Evolutionary conservation across 2,888 invertebrate species (phyloP).

Genomic region (Thyatira batis): DNA sequence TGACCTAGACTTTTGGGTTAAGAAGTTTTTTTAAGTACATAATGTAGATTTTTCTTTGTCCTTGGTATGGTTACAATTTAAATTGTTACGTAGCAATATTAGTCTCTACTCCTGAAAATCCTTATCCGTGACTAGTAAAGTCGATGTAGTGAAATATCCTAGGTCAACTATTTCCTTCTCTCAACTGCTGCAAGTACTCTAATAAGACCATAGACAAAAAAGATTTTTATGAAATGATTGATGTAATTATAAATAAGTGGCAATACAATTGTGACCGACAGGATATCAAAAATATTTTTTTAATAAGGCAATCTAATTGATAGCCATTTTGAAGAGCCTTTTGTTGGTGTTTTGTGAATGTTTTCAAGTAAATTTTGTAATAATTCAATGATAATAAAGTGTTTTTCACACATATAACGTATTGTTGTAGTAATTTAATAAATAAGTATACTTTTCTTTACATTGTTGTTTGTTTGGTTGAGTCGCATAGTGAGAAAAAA

Average conservation of each 20-base stretch:
- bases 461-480: constrained; percentile 66
- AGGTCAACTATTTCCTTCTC: too few relatives aligned
- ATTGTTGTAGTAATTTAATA: constrained; percentile 32
- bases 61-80: too few relatives aligned
- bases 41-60: too few relatives aligned
- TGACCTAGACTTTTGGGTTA: too few relatives aligned
- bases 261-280: constrained; percentile 73
- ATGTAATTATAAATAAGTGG: constrained; percentile 64
- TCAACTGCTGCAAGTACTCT: neutral
- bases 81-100: too few relatives aligned
- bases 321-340: constrained; percentile 83
- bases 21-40: too few relatives aligned
- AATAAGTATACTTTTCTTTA: constrained; percentile 37
- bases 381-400: constrained; percentile 54
- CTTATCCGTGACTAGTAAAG: too few relatives aligned
- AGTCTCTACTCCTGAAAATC: too few relatives aligned
- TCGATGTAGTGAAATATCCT: too few relatives aligned
- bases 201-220: constrained; percentile 50
- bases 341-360: constrained; percentile 83
- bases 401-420: constrained; percentile 32
- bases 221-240: constrained; percentile 25
- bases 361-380: constrained; percentile 72
- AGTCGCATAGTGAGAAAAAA: constrained; percentile 63
- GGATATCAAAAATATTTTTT: constrained; percentile 77
- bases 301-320: constrained; percentile 78